Evolutionary conservation across 2,797 vertebrate genomes (phyloP).

Genomic region (Sphaeramia orbicularis): DNA sequence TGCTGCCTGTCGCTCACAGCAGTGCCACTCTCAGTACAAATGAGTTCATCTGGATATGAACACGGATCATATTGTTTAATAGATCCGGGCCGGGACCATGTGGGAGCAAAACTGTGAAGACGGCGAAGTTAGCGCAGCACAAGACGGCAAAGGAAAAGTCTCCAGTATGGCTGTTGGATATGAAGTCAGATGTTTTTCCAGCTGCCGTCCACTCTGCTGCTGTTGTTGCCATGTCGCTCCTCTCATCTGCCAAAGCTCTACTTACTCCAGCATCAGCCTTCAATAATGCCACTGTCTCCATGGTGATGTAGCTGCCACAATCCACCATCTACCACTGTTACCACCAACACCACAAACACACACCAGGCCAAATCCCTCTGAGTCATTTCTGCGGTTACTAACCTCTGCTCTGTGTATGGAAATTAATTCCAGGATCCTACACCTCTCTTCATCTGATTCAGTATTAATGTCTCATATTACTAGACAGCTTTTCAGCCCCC

Average conservation of each 20-base stretch:
- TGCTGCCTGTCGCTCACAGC: slow-evolving; percentile 26
- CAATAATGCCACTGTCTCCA: slow-evolving; percentile 76
- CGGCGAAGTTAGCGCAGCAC: too few relatives aligned
- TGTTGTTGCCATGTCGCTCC: slow-evolving; percentile 35
- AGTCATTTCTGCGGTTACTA: slow-evolving; percentile 36
- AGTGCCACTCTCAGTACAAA: slow-evolving; percentile 9
- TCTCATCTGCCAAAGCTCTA: slow-evolving; percentile 35
- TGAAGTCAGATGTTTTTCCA: slow-evolving; percentile 19
- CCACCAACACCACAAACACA: slow-evolving; percentile 35
- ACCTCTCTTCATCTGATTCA: slow-evolving; percentile 68
- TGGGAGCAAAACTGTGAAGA: slow-evolving; percentile 9
- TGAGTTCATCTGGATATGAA: slow-evolving; percentile 33
- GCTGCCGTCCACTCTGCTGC: slow-evolving; percentile 14
- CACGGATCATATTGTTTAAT: slow-evolving; percentile 11
- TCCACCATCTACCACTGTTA: slow-evolving; percentile 29
- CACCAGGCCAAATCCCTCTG: slow-evolving; percentile 45
- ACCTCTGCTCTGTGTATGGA: slow-evolving; percentile 45
- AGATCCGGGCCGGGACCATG: slow-evolving; percentile 4
- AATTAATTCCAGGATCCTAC: slow-evolving; percentile 72
- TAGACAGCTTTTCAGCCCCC: slow-evolving; percentile 55
- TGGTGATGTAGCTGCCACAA: slow-evolving; percentile 75
- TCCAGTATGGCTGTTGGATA: neutral
- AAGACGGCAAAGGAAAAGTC: neutral
- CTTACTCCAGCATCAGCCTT: slow-evolving; percentile 39
- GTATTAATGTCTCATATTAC: slow-evolving; percentile 80